Evolutionary conservation across 2,888 invertebrate species (phyloP).

Genomic region (Chrysodeixis includens): DNA sequence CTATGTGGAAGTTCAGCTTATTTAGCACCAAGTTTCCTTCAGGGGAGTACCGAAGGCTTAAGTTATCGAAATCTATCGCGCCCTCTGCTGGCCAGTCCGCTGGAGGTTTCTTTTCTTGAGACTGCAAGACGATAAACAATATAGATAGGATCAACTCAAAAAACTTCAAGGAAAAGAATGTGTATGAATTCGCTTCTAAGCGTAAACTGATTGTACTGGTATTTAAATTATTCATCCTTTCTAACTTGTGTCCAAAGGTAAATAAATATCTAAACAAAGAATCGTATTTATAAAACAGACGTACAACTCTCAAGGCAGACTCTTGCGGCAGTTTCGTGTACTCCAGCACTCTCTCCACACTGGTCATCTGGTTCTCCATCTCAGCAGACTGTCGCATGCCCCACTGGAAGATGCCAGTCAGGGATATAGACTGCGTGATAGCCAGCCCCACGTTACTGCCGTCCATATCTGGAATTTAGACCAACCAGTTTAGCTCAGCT

Average conservation of each 20-base stretch:
- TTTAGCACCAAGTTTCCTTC: slow-evolving; percentile 88
- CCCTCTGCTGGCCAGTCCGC: slow-evolving; percentile 88
- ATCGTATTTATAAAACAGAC: slow-evolving; percentile 16
- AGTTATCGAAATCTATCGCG: slow-evolving; percentile 83
- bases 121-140: slow-evolving; percentile 54
- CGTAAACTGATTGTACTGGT: too few species aligned
- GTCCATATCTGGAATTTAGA: slow-evolving; percentile 83
- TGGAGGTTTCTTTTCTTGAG: slow-evolving; percentile 75
- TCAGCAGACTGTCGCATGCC: slow-evolving; percentile 97
- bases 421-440: slow-evolving; percentile 90
- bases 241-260: too few species aligned
- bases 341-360: slow-evolving; percentile 94
- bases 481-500: too few species aligned
- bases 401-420: slow-evolving; percentile 92
- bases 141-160: too few species aligned
- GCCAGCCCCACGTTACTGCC: slow-evolving; percentile 90
- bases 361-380: slow-evolving; percentile 93
- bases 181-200: too few species aligned
- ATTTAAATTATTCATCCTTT: too few species aligned
- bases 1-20: slow-evolving; percentile 82
- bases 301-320: slow-evolving; percentile 78
- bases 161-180: too few species aligned
- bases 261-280: too few species aligned
- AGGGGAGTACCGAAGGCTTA: slow-evolving; percentile 86
- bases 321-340: slow-evolving; percentile 90